Evolutionary conservation across 2,888 invertebrate species (phyloP).

Genomic region (Drosophila demipolita): DNA sequence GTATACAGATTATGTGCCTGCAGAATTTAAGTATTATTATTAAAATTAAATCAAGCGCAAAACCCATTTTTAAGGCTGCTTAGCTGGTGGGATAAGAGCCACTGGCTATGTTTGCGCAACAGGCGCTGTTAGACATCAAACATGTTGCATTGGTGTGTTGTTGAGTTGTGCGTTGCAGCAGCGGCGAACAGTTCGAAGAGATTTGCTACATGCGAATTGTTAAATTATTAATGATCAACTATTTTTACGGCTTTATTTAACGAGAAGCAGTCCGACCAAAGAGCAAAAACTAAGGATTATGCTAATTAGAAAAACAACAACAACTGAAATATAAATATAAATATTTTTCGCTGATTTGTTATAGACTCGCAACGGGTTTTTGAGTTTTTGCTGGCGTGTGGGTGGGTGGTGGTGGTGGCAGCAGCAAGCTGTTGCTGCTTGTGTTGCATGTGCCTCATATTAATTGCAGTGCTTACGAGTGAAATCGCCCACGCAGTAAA

Average conservation of each 20-base stretch:
- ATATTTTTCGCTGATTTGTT: not conserved
- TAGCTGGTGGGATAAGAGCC: constrained; percentile 18
- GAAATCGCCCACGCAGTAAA: constrained; percentile 55
- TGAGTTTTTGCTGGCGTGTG: constrained; percentile 23
- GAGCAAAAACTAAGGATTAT: not conserved
- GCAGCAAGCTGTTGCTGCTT: constrained; percentile 44
- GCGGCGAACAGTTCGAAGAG: not conserved
- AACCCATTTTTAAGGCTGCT: not conserved
- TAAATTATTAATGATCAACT: constrained; percentile 4
- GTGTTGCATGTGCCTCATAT: constrained; percentile 57
- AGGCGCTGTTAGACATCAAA: constrained; percentile 47
- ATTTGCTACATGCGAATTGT: constrained; percentile 9
- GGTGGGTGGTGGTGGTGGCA: constrained; percentile 38
- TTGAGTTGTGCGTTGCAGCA: constrained; percentile 1
- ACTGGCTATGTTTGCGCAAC: constrained; percentile 20
- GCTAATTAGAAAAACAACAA: not conserved
- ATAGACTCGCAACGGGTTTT: constrained; percentile 22
- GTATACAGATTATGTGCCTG: not conserved
- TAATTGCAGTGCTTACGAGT: constrained; percentile 68
- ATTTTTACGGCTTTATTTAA: not conserved
- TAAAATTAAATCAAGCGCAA: not conserved
- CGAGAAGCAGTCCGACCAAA: not conserved
- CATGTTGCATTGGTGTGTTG: constrained; percentile 60
- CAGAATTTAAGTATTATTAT: not conserved
- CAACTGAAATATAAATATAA: not conserved